Conservation (phyloP, 2,113 vertebrate genomes). For the Sylvilagus bachmani region DNA sequence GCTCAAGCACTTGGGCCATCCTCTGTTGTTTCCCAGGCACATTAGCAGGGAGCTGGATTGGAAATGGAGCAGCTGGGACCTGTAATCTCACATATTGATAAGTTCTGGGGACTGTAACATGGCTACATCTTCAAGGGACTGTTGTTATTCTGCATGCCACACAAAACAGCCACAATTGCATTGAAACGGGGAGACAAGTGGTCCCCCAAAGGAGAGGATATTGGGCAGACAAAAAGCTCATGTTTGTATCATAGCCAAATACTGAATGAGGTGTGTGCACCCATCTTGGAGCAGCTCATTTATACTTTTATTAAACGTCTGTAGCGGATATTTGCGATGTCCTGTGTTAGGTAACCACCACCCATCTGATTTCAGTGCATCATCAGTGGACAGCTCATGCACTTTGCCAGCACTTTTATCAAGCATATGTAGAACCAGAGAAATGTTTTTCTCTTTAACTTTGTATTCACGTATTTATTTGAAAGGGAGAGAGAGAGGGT, state of each 20-base stretch:
- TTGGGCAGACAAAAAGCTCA: background rate
- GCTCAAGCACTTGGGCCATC: no score
- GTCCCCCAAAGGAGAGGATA: background rate
- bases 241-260: background rate
- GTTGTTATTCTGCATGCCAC: background rate
- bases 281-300: background rate
- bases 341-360: background rate
- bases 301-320: background rate
- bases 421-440: background rate
- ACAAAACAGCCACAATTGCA: background rate
- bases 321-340: background rate
- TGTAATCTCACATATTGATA: background rate
- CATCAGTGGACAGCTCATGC: background rate
- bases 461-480: no score
- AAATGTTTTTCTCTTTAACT: no score
- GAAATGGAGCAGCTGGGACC: no score
- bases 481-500: no score
- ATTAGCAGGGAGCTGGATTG: no score
- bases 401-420: background rate
- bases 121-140: background rate
- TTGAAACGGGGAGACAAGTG: background rate
- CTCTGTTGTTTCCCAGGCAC: no score
- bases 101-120: background rate
- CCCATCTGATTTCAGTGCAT: background rate
- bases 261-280: background rate